phyloP scores from a whole-genome alignment of 1,140 invertebrate species.

The Drosophila miranda region DNA sequence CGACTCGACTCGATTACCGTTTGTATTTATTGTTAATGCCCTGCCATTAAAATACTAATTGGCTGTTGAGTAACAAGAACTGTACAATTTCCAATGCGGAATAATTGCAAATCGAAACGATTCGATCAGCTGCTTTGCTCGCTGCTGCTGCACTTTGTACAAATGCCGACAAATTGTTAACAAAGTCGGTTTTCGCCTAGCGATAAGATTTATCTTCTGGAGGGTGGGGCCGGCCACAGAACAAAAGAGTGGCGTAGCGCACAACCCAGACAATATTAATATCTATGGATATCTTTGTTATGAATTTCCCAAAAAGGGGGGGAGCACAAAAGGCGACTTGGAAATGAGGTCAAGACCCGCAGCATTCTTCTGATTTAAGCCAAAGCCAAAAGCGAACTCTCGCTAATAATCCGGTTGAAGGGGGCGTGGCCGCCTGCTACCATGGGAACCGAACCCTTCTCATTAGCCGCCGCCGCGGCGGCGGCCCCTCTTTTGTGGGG shows the following conservation, averaged over 20 bases:
- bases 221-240: constrained; percentile 16
- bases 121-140: constrained; percentile 40
- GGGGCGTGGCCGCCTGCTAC: constrained; percentile 20
- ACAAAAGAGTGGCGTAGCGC: constrained; percentile 13
- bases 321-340: constrained; percentile 13
- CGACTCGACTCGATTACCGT: neutral
- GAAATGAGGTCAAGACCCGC: constrained; percentile 49
- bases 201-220: constrained; percentile 41
- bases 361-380: constrained; percentile 35
- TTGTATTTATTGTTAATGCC: constrained; percentile 18
- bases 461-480: constrained; percentile 16
- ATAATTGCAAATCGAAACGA: constrained; percentile 43
- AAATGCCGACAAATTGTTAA: constrained; percentile 48
- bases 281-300: constrained; percentile 29
- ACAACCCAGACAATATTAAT: constrained; percentile 29
- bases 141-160: constrained; percentile 35
- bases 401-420: constrained; percentile 50
- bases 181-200: constrained; percentile 14
- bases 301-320: constrained; percentile 27
- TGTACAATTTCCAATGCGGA: constrained; percentile 23
- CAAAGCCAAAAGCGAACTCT: constrained; percentile 28
- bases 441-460: constrained; percentile 43
- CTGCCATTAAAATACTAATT: constrained; percentile 29
- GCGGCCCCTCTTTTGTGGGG: constrained; percentile 20
- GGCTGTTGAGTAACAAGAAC: constrained; percentile 31